Conservation (phyloP, 1,140 invertebrate genomes). For the Pentalonia nigronervosa region DNA sequence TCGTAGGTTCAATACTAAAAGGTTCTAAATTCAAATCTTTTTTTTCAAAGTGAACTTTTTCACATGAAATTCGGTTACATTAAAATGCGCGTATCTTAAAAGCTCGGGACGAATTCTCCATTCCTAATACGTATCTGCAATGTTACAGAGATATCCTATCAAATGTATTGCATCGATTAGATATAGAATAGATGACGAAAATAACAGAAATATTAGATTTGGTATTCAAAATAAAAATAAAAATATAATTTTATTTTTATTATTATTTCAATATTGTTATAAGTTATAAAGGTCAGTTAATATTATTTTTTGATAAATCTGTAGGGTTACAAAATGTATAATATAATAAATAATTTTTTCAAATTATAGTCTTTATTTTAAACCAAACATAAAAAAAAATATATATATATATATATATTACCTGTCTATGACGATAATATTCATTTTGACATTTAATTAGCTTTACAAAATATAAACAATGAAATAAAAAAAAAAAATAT, state of each 20-base stretch:
- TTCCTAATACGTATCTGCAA: background rate
- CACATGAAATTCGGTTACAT: background rate
- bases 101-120: background rate
- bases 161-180: background rate
- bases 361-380: too few species aligned
- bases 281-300: too few species aligned
- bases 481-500: background rate
- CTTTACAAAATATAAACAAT: background rate
- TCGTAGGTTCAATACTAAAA: conserved; percentile 1
- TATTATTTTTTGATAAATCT: too few species aligned
- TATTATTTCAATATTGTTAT: too few species aligned
- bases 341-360: background rate
- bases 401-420: too few species aligned
- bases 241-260: too few species aligned
- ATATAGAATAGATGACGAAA: background rate
- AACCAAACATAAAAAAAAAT: too few species aligned
- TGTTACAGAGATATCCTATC: background rate
- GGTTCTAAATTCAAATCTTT: background rate
- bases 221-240: too few species aligned
- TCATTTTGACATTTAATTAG: background rate
- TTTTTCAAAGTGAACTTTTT: conserved; percentile 3
- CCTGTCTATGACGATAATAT: too few species aligned
- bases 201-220: background rate
- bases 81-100: background rate
- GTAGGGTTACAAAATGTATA: too few species aligned